phyloP scores from a whole-genome alignment of 2,888 invertebrate genomes.

The Eupithecia vulgata region DNA sequence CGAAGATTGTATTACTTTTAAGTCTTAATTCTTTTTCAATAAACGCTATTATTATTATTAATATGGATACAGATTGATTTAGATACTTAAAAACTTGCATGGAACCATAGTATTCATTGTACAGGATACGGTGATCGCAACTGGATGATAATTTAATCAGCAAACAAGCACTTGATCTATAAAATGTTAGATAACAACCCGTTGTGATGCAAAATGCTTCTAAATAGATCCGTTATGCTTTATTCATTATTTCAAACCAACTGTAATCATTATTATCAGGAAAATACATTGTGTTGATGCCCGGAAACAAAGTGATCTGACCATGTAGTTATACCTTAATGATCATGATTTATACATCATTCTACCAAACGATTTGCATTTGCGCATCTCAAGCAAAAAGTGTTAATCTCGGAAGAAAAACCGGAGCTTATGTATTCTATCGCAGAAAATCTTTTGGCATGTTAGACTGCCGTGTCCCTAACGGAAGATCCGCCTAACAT shows the following conservation, averaged over 20 bases:
- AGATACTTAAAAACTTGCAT: neutral
- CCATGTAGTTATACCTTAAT: conserved; percentile 1
- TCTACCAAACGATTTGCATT: conserved; percentile 19
- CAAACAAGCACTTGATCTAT: conserved; percentile 2
- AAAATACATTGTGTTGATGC: conserved; percentile 11
- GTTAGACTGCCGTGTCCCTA: conserved; percentile 43
- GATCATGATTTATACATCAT: conserved; percentile 20
- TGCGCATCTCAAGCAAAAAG: conserved; percentile 28
- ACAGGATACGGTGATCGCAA: conserved; percentile 8
- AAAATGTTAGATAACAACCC: conserved; percentile 21
- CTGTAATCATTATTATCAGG: conserved; percentile 5
- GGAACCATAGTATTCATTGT: neutral
- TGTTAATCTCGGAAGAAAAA: conserved; percentile 40
- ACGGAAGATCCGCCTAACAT: conserved; percentile 48
- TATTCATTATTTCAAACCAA: conserved; percentile 13
- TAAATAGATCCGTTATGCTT: conserved; percentile 18
- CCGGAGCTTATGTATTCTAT: conserved; percentile 47
- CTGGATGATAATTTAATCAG: conserved; percentile 7
- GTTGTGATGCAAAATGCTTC: conserved; percentile 15
- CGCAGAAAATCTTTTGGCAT: conserved; percentile 57
- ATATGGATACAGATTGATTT: neutral
- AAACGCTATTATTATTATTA: too few relatives aligned
- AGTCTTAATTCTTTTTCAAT: too few relatives aligned
- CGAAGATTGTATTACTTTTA: too few relatives aligned
- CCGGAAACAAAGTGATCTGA: conserved; percentile 7